These are phyloP conservation scores for Morpho achilles DNA, from an alignment of 2,888 invertebrate species.

Conservation along the genomic window DNA sequence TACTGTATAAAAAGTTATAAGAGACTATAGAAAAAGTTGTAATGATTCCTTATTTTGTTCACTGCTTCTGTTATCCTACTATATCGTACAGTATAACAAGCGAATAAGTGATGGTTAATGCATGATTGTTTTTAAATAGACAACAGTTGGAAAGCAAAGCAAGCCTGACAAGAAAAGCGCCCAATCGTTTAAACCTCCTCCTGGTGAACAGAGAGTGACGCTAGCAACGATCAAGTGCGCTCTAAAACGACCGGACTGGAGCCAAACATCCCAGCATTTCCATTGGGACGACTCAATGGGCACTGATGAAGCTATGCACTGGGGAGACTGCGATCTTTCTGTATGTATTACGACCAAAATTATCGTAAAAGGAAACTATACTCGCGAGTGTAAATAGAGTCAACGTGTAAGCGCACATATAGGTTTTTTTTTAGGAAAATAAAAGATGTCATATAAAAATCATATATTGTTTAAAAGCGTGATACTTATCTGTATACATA, in stretches of 20 bases:
- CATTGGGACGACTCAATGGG: constrained; percentile 77
- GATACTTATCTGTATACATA: neutral
- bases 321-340: constrained; percentile 66
- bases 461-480: no score
- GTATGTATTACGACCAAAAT: constrained; percentile 31
- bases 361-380: neutral
- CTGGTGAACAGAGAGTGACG: constrained; percentile 48
- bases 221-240: constrained; percentile 71
- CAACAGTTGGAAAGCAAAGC: constrained; percentile 35
- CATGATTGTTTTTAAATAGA: constrained; percentile 24
- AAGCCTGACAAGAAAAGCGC: constrained; percentile 52
- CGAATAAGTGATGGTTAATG: no score
- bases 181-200: constrained; percentile 30
- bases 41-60: no score
- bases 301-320: constrained; percentile 58
- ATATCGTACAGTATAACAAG: no score
- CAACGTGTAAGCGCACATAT: no score
- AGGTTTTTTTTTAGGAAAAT: no score
- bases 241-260: constrained; percentile 72
- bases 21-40: no score
- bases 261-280: constrained; percentile 72
- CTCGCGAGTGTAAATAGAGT: no score
- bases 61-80: no score
- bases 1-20: no score
- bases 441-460: no score